Evolutionary conservation across 2,797 vertebrate species (phyloP).

Genomic region (Anisognathus igniventris): DNA sequence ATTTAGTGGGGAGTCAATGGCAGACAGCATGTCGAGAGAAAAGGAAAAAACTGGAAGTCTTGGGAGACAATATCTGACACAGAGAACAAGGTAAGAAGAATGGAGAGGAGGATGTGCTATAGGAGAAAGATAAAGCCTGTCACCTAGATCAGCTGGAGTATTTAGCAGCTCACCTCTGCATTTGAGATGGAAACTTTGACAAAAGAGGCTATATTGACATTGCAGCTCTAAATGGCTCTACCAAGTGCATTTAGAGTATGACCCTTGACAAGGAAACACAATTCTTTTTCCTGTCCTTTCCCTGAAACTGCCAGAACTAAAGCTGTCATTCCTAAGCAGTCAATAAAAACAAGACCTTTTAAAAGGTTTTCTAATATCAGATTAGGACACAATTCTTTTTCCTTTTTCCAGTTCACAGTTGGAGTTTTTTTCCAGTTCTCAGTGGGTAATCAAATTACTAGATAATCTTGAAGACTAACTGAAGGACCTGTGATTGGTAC

Average conservation of each 20-base stretch:
- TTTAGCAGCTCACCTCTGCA: neutral
- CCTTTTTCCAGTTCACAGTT: neutral
- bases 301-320: neutral
- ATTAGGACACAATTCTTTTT: neutral
- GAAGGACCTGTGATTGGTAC: neutral
- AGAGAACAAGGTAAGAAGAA: neutral
- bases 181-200: neutral
- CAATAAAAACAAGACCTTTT: neutral
- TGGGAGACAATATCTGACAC: neutral
- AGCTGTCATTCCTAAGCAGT: neutral
- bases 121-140: neutral
- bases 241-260: neutral
- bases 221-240: neutral
- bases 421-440: neutral
- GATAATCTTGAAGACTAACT: neutral
- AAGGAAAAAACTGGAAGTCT: neutral
- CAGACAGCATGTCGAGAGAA: fast-evolving
- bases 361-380: neutral
- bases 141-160: neutral
- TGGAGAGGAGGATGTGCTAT: neutral
- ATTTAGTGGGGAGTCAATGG: neutral
- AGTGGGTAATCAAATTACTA: neutral
- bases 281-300: neutral
- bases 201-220: neutral
- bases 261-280: neutral